Evolutionary conservation across 1,140 invertebrate genomes (phyloP).

Genomic region (Rhynchophorus ferrugineus): DNA sequence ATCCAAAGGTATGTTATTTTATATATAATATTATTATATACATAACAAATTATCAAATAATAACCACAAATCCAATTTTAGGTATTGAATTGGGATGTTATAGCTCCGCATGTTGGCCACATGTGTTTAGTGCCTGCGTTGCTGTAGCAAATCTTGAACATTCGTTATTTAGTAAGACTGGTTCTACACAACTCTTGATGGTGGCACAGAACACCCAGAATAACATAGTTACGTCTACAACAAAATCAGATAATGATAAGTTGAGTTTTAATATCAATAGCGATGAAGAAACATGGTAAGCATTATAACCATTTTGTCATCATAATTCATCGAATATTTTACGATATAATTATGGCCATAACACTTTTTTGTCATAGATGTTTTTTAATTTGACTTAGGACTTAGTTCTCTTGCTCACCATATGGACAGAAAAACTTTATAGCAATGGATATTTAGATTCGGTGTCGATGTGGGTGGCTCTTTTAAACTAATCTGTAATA

Average conservation of each 20-base stretch:
- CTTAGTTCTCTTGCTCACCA: too few species aligned
- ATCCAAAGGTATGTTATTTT: conserved; percentile 37
- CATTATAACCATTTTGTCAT: too few species aligned
- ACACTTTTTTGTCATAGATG: background rate
- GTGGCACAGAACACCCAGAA: conserved; percentile 45
- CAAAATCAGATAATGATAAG: conserved; percentile 36
- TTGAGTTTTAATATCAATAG: conserved; percentile 47
- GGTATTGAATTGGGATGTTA: conserved; percentile 86
- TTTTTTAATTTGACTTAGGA: too few species aligned
- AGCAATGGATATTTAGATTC: too few species aligned
- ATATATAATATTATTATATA: background rate
- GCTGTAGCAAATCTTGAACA: conserved; percentile 86
- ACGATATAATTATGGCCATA: too few species aligned
- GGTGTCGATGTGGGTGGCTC: too few species aligned
- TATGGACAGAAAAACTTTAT: too few species aligned
- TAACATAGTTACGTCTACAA: conserved; percentile 37
- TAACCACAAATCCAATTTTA: conserved; percentile 39
- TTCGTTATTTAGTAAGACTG: conserved; percentile 67
- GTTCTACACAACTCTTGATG: conserved; percentile 42
- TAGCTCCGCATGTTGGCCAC: conserved; percentile 85
- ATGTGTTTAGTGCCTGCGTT: conserved; percentile 85
- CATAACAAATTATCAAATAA: background rate
- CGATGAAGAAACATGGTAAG: conserved; percentile 66
- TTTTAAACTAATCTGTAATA: too few species aligned
- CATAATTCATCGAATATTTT: too few species aligned